These are phyloP conservation scores for Epinotia bilunana DNA, from an alignment of 2,888 invertebrate species.

Conservation along the genomic window DNA sequence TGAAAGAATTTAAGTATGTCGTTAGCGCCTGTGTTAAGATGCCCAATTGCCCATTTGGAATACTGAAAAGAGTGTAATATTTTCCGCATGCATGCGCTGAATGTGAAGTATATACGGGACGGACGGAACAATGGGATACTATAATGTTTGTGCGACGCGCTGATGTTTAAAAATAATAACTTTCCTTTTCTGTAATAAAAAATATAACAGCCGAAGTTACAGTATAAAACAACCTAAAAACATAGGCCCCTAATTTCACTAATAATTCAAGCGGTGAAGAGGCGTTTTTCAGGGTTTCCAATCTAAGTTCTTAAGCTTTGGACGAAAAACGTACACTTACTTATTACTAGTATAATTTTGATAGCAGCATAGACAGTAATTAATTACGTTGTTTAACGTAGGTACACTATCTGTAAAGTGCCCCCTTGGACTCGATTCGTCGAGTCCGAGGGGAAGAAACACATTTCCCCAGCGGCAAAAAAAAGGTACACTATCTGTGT, in stretches of 20 bases:
- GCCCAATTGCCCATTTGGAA: neutral
- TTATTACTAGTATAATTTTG: neutral
- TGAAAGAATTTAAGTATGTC: neutral
- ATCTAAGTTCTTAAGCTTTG: slow-evolving; percentile 58
- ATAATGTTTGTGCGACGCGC: neutral
- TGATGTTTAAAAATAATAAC: slow-evolving; percentile 11
- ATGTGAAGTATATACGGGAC: neutral
- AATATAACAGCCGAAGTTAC: neutral
- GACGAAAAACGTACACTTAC: too few species aligned
- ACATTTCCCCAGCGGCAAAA: too few species aligned
- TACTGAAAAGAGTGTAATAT: neutral
- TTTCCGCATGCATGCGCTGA: neutral
- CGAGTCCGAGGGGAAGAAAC: too few species aligned
- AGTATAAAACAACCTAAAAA: slow-evolving; percentile 32
- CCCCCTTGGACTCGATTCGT: too few species aligned
- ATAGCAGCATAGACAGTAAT: neutral
- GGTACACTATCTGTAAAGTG: too few species aligned
- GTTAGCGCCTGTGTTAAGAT: neutral
- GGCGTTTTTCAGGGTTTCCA: slow-evolving; percentile 61
- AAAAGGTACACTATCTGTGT: too few species aligned
- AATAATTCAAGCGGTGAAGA: slow-evolving; percentile 59
- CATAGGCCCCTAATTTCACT: slow-evolving; percentile 56
- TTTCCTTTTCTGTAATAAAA: neutral
- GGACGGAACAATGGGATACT: neutral
- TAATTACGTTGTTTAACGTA: too few species aligned